phyloP scores from a whole-genome alignment of 2,797 vertebrate species.

The Phalanger gymnotis region DNA sequence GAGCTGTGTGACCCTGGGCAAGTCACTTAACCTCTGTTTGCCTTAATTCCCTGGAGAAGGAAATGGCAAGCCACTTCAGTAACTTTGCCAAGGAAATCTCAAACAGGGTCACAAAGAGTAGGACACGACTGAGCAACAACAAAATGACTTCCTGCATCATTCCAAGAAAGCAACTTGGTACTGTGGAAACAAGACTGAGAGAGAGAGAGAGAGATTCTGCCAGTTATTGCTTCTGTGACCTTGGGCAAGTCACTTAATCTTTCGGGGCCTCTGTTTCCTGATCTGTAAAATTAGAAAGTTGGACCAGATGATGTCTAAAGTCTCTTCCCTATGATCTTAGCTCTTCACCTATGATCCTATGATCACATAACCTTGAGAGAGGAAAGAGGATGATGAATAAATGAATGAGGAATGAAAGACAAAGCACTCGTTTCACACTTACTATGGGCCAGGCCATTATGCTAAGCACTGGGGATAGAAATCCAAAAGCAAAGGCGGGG shows the following conservation, averaged over 20 bases:
- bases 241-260: background rate
- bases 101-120: background rate
- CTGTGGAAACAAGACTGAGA: background rate
- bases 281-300: background rate
- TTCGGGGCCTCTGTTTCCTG: background rate
- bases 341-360: background rate
- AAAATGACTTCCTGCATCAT: background rate
- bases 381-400: background rate
- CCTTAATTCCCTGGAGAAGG: background rate
- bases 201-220: background rate
- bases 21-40: too few species aligned
- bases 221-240: too few species aligned
- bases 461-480: background rate
- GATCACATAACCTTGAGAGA: background rate
- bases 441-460: background rate
- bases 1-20: background rate
- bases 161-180: background rate
- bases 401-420: background rate
- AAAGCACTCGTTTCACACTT: background rate
- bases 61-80: background rate
- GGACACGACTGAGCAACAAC: background rate
- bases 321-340: background rate
- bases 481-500: background rate
- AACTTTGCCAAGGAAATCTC: background rate
- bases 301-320: background rate